A percentile compares a stretch with the other conserved stretches of the same genome.
Conservation (phyloP, 2,888 invertebrate genomes). For the Drosophila testacea region DNA sequence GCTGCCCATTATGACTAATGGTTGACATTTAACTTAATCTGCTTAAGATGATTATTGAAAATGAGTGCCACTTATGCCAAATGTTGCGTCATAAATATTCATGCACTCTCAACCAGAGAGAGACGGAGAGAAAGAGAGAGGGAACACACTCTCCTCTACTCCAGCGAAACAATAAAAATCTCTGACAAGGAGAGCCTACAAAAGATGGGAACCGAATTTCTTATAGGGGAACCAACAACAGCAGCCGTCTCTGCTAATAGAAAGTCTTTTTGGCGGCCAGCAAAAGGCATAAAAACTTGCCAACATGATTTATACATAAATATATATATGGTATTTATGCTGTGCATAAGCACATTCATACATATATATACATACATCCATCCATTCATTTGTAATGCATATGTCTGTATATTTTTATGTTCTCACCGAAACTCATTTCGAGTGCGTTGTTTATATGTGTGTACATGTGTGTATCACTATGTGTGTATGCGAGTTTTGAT, state of each 20-base stretch:
- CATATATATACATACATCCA: slow-evolving; percentile 42
- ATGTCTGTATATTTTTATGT: slow-evolving; percentile 69
- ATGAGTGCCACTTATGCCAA: slow-evolving; percentile 79
- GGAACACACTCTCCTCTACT: not conserved
- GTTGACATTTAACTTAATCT: slow-evolving; percentile 80
- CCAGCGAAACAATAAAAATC: slow-evolving; percentile 52
- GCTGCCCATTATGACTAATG: slow-evolving; percentile 79
- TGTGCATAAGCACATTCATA: slow-evolving; percentile 51
- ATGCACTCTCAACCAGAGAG: slow-evolving; percentile 60
- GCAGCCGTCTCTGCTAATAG: slow-evolving; percentile 70
- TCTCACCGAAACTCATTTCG: slow-evolving; percentile 71
- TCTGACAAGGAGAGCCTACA: slow-evolving; percentile 44
- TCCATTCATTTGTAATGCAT: slow-evolving; percentile 62
- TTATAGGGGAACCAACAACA: slow-evolving; percentile 22
- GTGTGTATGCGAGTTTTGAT: slow-evolving; percentile 62
- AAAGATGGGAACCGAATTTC: slow-evolving; percentile 27
- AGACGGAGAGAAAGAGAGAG: not conserved
- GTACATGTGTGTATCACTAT: slow-evolving; percentile 13
- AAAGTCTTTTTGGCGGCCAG: slow-evolving; percentile 65
- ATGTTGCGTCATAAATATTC: slow-evolving; percentile 81
- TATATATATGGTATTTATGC: slow-evolving; percentile 61
- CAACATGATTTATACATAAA: slow-evolving; percentile 80
- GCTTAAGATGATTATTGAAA: slow-evolving; percentile 80
- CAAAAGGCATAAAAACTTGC: slow-evolving; percentile 77
- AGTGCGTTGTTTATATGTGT: slow-evolving; percentile 36